Conservation (phyloP, 1,140 invertebrate species). For the Drosophila repletoides region DNA sequence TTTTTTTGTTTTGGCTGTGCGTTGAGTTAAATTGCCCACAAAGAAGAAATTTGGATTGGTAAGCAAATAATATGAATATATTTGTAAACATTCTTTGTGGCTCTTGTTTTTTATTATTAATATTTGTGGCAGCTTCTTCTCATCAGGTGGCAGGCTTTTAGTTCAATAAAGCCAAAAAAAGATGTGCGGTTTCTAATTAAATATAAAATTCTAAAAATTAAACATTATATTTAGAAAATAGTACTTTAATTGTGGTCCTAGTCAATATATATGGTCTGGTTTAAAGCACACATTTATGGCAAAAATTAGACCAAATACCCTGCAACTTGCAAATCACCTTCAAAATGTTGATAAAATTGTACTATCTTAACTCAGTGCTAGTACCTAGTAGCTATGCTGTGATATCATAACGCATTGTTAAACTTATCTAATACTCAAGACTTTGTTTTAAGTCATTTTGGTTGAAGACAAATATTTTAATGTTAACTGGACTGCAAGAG, state of each 20-base stretch:
- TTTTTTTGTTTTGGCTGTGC: not conserved
- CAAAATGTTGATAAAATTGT: constrained; percentile 3
- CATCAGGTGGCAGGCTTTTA: constrained; percentile 1
- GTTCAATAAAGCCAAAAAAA: constrained; percentile 14
- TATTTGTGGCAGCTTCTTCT: not conserved
- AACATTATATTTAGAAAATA: too few species aligned
- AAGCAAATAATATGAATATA: constrained; percentile 20
- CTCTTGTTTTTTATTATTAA: too few species aligned
- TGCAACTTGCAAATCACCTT: too few species aligned
- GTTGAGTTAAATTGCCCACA: constrained; percentile 21
- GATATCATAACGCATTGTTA: not conserved
- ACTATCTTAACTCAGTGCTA: not conserved
- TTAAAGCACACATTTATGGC: too few species aligned
- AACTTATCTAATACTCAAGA: constrained; percentile 6
- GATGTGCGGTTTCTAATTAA: constrained; percentile 4
- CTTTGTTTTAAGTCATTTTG: constrained; percentile 10
- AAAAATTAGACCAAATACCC: too few species aligned
- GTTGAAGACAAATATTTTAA: not conserved
- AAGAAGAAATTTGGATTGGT: constrained; percentile 18
- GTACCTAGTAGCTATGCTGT: not conserved
- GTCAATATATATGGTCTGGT: too few species aligned
- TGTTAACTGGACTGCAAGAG: not conserved
- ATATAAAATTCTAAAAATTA: too few species aligned
- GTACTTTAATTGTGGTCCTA: too few species aligned
- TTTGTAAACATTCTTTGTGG: constrained; percentile 36